A percentile compares a stretch with the other conserved stretches of the same genome.
Conservation (phyloP, 2,113 vertebrate species). For the Poeciliopsis retropinna region DNA sequence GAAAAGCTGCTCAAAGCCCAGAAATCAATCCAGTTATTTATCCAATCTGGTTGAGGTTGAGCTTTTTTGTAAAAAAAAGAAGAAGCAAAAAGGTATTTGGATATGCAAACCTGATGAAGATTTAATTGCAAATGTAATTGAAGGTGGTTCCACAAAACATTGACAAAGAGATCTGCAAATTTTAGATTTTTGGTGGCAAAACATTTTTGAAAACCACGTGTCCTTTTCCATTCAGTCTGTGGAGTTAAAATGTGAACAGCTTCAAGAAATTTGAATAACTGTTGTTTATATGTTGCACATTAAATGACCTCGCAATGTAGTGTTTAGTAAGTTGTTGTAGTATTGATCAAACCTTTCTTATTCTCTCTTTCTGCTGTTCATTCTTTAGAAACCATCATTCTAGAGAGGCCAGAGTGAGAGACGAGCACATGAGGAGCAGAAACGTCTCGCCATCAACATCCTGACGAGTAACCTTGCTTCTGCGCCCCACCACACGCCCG, state of each 20-base stretch:
- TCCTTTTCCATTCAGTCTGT: neutral
- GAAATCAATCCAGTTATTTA: neutral
- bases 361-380: neutral
- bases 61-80: neutral
- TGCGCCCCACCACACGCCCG: slow-evolving; percentile 48
- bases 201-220: neutral
- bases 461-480: slow-evolving; percentile 66
- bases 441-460: slow-evolving; percentile 75
- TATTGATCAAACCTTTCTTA: slow-evolving; percentile 14
- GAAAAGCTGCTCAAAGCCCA: neutral
- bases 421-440: slow-evolving; percentile 92
- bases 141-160: neutral
- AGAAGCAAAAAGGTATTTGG: neutral
- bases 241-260: neutral
- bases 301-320: neutral
- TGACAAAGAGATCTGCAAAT: neutral
- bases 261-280: neutral
- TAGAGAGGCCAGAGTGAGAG: slow-evolving; percentile 82
- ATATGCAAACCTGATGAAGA: neutral
- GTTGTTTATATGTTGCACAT: too few relatives aligned
- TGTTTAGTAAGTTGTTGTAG: neutral
- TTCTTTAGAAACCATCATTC: slow-evolving; percentile 73
- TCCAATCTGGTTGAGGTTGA: neutral
- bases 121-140: too few relatives aligned
- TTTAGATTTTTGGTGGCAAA: neutral